Conservation (phyloP, 2,888 invertebrate genomes). For the Bedellia somnulentella region DNA sequence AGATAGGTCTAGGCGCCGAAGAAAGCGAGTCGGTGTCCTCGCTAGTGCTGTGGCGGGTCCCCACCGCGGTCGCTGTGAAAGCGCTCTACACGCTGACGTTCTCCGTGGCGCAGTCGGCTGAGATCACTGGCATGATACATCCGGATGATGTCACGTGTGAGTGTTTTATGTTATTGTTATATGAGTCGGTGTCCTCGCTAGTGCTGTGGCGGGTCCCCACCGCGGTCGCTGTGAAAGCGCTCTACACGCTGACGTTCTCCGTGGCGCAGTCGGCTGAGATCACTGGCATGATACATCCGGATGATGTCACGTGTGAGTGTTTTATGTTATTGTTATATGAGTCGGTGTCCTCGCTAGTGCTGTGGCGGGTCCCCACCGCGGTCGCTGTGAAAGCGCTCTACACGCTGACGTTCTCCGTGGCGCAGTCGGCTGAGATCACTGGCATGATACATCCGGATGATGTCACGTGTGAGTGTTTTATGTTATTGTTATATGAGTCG, state of each 20-base stretch:
- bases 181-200: constrained; percentile 36
- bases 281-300: constrained; percentile 59
- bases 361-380: constrained; percentile 46
- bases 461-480: constrained; percentile 49
- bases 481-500: too few relatives aligned
- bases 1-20: constrained; percentile 40
- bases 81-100: constrained; percentile 42
- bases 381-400: constrained; percentile 47
- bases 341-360: constrained; percentile 35
- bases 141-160: constrained; percentile 67
- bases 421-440: constrained; percentile 27
- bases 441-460: constrained; percentile 67
- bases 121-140: constrained; percentile 49
- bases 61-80: constrained; percentile 42
- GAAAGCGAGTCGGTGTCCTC: constrained; percentile 39
- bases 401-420: constrained; percentile 36
- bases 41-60: constrained; percentile 46
- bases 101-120: constrained; percentile 34
- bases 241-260: constrained; percentile 38
- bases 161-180: too few relatives aligned
- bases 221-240: constrained; percentile 39
- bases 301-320: constrained; percentile 63
- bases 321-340: too few relatives aligned
- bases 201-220: constrained; percentile 51
- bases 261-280: constrained; percentile 34